Percentiles rank a stretch among this genome's conserved stretches.
These are phyloP conservation scores for Todiramphus chloris DNA, from an alignment of 2,113 vertebrate species.

Conservation along the genomic window DNA sequence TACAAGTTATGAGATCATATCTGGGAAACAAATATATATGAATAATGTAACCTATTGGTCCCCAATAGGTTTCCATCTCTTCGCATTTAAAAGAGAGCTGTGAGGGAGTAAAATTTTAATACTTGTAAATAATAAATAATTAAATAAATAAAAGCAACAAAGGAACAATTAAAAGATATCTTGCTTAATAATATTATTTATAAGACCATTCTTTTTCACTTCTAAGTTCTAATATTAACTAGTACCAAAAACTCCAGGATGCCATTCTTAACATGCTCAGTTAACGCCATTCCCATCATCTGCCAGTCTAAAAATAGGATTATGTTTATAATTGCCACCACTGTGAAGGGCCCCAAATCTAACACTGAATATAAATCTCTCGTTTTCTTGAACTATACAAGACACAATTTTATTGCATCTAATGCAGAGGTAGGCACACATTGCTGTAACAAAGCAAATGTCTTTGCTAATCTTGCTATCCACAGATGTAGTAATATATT, in stretches of 20 bases:
- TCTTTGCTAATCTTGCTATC: constrained; percentile 3
- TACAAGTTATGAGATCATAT: not conserved
- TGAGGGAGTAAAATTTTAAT: not conserved
- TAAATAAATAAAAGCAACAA: not conserved
- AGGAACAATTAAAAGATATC: not conserved
- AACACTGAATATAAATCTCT: not conserved
- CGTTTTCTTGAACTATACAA: not conserved
- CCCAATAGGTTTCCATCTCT: not conserved
- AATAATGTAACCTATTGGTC: not conserved
- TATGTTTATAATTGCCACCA: not conserved
- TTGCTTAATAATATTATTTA: not conserved
- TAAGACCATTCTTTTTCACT: not conserved
- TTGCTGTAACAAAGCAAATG: not conserved
- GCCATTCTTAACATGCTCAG: not conserved
- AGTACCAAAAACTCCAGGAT: not conserved
- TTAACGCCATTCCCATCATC: not conserved
- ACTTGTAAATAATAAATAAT: not conserved
- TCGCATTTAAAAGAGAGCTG: not conserved
- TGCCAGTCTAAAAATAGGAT: not conserved
- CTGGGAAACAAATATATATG: not conserved
- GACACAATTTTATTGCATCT: not conserved
- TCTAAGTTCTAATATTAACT: not conserved
- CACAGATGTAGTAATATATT: constrained; percentile 30
- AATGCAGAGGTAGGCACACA: not conserved
- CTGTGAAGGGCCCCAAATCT: not conserved